Conservation (phyloP, 2,797 vertebrate species). For the Muscicapa striata region DNA sequence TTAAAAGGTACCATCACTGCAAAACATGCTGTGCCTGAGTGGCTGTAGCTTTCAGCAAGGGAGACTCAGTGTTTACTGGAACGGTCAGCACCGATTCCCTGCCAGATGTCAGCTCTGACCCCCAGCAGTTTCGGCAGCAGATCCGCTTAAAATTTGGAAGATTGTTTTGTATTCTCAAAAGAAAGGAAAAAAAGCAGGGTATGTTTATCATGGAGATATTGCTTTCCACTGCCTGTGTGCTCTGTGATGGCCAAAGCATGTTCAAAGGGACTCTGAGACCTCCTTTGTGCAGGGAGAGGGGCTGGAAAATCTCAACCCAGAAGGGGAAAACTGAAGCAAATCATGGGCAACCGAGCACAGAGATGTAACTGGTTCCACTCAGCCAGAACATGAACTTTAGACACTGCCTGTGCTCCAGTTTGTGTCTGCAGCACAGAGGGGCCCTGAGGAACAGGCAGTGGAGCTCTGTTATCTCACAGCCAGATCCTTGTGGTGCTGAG, state of each 20-base stretch:
- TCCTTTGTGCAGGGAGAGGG: background rate
- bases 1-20: slow-evolving; percentile 50
- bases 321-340: slow-evolving; percentile 17
- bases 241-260: background rate
- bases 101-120: slow-evolving; percentile 65
- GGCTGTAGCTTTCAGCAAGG: background rate
- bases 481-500: slow-evolving; percentile 50
- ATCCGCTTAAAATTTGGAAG: background rate
- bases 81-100: background rate
- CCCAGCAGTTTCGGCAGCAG: slow-evolving; percentile 50
- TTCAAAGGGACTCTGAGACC: background rate
- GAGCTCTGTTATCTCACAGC: slow-evolving; percentile 36
- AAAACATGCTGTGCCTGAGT: slow-evolving; percentile 29
- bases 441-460: slow-evolving; percentile 59
- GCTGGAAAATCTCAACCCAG: slow-evolving; percentile 58
- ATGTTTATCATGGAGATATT: slow-evolving; percentile 29
- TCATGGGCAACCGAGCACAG: background rate
- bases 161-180: slow-evolving; percentile 8
- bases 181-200: background rate
- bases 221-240: background rate
- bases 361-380: slow-evolving; percentile 42
- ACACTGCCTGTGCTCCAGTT: slow-evolving; percentile 46
- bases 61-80: slow-evolving; percentile 48
- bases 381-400: slow-evolving; percentile 62
- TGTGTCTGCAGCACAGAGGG: slow-evolving; percentile 50